Conservation (phyloP, 1,140 invertebrate genomes). For the Drosophila oshimai region DNA sequence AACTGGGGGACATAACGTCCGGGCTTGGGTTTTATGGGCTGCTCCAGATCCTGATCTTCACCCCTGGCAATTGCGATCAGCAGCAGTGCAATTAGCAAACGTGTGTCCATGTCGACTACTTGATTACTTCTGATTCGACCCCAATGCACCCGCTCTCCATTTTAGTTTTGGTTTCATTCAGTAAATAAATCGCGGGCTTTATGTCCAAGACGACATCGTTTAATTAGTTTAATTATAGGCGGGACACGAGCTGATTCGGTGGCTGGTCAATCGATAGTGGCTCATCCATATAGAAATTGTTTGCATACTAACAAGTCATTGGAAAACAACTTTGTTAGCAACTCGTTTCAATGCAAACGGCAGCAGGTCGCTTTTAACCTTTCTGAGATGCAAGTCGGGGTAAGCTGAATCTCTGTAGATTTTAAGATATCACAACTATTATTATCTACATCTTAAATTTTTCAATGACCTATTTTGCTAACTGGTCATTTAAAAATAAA, state of each 20-base stretch:
- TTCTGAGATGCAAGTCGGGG: constrained; percentile 13
- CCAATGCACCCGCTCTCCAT: constrained; percentile 40
- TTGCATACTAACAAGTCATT: constrained; percentile 74
- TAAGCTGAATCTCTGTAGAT: not conserved
- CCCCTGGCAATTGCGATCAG: constrained; percentile 6
- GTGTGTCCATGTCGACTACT: constrained; percentile 52
- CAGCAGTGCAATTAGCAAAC: constrained; percentile 23
- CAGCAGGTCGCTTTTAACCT: constrained; percentile 52
- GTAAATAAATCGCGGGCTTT: constrained; percentile 50
- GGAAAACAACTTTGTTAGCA: constrained; percentile 29
- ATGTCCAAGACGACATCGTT: constrained; percentile 44
- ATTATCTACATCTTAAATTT: too few species aligned
- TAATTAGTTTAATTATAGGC: constrained; percentile 54
- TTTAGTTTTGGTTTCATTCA: constrained; percentile 43
- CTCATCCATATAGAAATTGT: constrained; percentile 41
- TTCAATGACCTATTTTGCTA: too few species aligned
- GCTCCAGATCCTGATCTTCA: not conserved
- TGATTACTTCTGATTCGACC: constrained; percentile 50
- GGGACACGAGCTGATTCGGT: constrained; percentile 32
- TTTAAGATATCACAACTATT: too few species aligned
- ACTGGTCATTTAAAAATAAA: too few species aligned
- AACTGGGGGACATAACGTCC: constrained; percentile 58
- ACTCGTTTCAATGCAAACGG: constrained; percentile 59
- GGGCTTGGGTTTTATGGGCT: constrained; percentile 17
- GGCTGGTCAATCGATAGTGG: constrained; percentile 13